phyloP scores from a whole-genome alignment of 2,113 vertebrate genomes.

The Rafetus swinhoei region DNA sequence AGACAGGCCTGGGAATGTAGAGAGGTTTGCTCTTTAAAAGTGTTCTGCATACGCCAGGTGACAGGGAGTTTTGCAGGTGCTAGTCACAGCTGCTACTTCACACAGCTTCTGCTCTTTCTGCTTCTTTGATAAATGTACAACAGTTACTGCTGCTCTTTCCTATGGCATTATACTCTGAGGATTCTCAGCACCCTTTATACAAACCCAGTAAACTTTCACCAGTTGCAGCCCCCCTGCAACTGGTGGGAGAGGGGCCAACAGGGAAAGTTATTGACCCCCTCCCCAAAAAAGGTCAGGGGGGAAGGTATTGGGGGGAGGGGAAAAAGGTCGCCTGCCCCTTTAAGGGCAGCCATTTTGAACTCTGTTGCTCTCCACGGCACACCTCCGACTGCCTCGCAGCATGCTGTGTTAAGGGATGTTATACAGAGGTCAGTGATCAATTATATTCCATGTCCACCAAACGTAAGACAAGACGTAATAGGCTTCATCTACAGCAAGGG shows the following conservation, averaged over 20 bases:
- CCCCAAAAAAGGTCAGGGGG: too few species aligned
- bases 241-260: too few species aligned
- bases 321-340: not conserved
- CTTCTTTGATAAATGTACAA: not conserved
- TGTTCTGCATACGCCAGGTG: not conserved
- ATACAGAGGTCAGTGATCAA: not conserved
- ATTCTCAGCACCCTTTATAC: not conserved
- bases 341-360: too few species aligned
- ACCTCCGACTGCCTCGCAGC: too few species aligned
- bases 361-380: too few species aligned
- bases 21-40: not conserved
- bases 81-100: not conserved
- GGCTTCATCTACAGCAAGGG: not conserved
- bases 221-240: not conserved
- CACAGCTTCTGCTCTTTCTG: not conserved
- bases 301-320: not conserved
- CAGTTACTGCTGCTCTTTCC: not conserved
- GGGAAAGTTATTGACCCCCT: too few species aligned
- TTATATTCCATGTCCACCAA: not conserved
- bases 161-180: fast-evolving
- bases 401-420: not conserved
- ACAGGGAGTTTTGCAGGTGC: not conserved
- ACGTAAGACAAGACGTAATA: not conserved
- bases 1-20: not conserved
- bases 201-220: not conserved